Conservation (phyloP, 2,113 vertebrate genomes). For the Phylloscopus trochilus region DNA sequence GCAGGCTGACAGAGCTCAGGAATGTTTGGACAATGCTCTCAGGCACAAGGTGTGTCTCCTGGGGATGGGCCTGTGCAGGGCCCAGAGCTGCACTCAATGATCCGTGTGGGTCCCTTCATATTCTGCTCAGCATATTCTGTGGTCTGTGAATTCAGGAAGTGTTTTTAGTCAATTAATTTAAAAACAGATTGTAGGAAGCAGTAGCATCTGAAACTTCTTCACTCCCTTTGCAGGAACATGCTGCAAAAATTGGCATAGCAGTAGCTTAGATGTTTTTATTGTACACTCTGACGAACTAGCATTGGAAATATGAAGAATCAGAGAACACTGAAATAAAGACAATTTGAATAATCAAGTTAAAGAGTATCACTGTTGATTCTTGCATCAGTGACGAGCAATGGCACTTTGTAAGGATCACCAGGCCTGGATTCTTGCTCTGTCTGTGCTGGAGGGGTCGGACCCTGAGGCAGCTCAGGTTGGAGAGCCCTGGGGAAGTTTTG, state of each 20-base stretch:
- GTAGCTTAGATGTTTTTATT: background rate
- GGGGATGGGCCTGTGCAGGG: background rate
- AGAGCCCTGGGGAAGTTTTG: too few relatives aligned
- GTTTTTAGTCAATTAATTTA: background rate
- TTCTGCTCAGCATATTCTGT: background rate
- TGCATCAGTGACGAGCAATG: fast-evolving
- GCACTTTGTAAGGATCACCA: fast-evolving
- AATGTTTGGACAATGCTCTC: background rate
- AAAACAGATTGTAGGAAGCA: background rate
- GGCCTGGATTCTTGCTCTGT: background rate
- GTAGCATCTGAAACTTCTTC: background rate
- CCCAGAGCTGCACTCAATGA: fast-evolving
- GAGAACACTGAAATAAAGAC: background rate
- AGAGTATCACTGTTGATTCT: background rate
- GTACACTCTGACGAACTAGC: fast-evolving
- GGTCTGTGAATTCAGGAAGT: background rate
- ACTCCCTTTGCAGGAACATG: background rate
- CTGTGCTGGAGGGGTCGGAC: background rate
- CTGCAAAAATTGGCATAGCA: background rate
- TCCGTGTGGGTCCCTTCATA: background rate
- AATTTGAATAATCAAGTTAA: background rate
- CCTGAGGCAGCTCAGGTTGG: background rate
- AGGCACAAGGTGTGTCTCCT: fast-evolving
- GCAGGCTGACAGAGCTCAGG: fast-evolving
- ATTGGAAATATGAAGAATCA: background rate